A percentile compares a stretch with the other conserved stretches of the same genome.
Conservation (phyloP, 2,113 vertebrate species). For the Periophthalmodon schlosseri region DNA sequence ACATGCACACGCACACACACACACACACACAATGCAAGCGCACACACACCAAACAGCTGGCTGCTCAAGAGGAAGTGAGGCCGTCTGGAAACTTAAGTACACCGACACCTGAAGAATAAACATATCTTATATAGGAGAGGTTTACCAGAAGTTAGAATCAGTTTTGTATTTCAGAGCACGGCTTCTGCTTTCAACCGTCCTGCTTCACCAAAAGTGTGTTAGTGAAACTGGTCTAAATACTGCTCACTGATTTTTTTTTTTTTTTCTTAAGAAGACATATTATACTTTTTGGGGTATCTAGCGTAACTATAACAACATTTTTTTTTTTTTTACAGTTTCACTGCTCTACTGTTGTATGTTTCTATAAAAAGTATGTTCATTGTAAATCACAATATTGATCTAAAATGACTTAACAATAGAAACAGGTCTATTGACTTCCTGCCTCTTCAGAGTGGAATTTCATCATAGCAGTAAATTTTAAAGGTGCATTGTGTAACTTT, state of each 20-base stretch:
- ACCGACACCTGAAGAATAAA: conserved; percentile 46
- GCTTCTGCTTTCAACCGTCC: background rate
- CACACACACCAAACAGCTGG: conserved; percentile 8
- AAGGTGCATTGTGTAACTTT: too few species aligned
- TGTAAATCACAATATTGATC: too few species aligned
- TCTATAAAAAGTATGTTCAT: too few species aligned
- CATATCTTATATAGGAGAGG: conserved; percentile 3
- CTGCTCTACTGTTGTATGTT: too few species aligned
- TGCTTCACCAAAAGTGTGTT: background rate
- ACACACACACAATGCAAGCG: background rate
- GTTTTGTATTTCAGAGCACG: background rate
- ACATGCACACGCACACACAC: background rate
- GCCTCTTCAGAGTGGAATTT: too few species aligned
- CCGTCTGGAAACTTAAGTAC: conserved; percentile 30
- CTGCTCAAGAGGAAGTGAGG: conserved; percentile 56
- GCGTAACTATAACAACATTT: too few species aligned
- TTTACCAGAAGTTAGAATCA: conserved; percentile 10
- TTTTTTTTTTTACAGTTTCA: too few species aligned
- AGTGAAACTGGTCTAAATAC: background rate
- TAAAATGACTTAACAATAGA: too few species aligned
- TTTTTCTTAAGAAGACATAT: too few species aligned
- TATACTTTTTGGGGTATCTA: too few species aligned
- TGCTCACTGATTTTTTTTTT: background rate
- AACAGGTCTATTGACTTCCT: too few species aligned
- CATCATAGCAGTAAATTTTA: too few species aligned